phyloP scores from a whole-genome alignment of 1,140 invertebrate genomes.

The Drosophila cardini region DNA sequence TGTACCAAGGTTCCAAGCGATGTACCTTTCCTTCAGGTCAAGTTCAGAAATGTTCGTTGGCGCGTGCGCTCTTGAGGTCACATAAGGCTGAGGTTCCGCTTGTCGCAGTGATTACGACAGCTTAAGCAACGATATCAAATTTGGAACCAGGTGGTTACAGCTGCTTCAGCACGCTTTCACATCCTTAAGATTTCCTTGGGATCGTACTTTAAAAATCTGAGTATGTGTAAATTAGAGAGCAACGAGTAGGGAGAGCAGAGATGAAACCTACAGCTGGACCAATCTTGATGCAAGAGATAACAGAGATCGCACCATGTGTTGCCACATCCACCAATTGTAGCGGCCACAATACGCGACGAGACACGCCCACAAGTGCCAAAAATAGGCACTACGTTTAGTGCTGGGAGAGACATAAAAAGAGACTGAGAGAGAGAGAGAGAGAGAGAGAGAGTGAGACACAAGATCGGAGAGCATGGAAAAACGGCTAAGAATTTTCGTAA shows the following conservation, averaged over 20 bases:
- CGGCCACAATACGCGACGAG: slow-evolving; percentile 14
- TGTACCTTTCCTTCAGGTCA: slow-evolving; percentile 13
- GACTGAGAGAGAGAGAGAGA: not conserved
- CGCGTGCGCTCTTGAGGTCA: slow-evolving; percentile 27
- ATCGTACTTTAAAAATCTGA: not conserved
- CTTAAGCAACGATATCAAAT: slow-evolving; percentile 45
- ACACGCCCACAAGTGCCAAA: slow-evolving; percentile 73
- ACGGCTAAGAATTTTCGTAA: slow-evolving; percentile 13
- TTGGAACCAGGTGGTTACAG: slow-evolving; percentile 43
- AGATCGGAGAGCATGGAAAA: not conserved
- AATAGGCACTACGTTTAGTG: slow-evolving; percentile 58
- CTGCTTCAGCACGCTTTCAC: slow-evolving; percentile 41
- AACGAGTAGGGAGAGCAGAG: not conserved
- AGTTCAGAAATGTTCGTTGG: slow-evolving; percentile 19
- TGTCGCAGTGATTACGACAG: slow-evolving; percentile 10
- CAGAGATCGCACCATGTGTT: slow-evolving; percentile 75
- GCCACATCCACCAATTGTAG: slow-evolving; percentile 67
- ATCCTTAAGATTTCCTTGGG: slow-evolving; percentile 22
- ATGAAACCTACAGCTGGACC: slow-evolving; percentile 56
- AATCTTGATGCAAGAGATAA: slow-evolving; percentile 58
- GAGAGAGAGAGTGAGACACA: slow-evolving; percentile 12
- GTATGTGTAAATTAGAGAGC: slow-evolving; percentile 22
- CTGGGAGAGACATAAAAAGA: slow-evolving; percentile 32
- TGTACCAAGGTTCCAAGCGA: not conserved
- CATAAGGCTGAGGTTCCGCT: slow-evolving; percentile 17